phyloP scores from a whole-genome alignment of 2,797 vertebrate genomes.

The Gouania willdenowi region DNA sequence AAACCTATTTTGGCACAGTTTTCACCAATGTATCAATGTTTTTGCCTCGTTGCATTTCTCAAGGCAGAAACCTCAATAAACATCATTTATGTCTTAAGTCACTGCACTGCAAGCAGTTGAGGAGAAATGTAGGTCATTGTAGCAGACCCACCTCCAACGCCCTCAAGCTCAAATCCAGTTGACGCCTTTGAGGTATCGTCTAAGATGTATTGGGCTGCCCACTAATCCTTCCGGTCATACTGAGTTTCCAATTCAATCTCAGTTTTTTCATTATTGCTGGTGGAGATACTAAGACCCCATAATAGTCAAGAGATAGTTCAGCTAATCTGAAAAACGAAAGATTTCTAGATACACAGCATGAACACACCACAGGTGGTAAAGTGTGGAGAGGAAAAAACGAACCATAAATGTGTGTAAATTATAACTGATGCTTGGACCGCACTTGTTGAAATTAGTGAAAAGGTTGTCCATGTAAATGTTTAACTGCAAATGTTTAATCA shows the following conservation, averaged over 20 bases:
- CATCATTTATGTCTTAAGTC: slow-evolving; percentile 43
- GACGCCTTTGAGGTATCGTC: slow-evolving; percentile 67
- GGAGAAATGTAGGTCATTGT: slow-evolving; percentile 72
- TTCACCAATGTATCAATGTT: slow-evolving; percentile 13
- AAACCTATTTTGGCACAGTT: slow-evolving; percentile 16
- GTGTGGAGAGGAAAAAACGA: slow-evolving; percentile 16
- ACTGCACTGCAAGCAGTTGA: slow-evolving; percentile 48
- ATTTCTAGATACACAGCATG: slow-evolving; percentile 59
- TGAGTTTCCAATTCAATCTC: slow-evolving; percentile 77
- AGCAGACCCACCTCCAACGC: slow-evolving; percentile 42
- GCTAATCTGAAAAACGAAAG: slow-evolving; percentile 68
- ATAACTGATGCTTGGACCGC: slow-evolving; percentile 10
- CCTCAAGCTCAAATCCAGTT: slow-evolving; percentile 56
- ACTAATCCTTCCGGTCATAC: slow-evolving; percentile 72
- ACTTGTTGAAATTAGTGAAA: too few relatives aligned
- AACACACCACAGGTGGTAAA: slow-evolving; percentile 22
- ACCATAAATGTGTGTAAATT: too few relatives aligned
- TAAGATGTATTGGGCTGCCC: slow-evolving; percentile 60
- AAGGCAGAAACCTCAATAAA: slow-evolving; percentile 46
- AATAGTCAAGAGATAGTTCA: slow-evolving; percentile 71
- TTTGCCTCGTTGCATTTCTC: slow-evolving; percentile 42
- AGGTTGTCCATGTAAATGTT: too few relatives aligned
- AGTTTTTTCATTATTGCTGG: slow-evolving; percentile 76
- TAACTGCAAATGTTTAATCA: too few relatives aligned
- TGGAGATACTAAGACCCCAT: slow-evolving; percentile 70